Percentiles rank a stretch among this genome's conserved stretches.
Conservation (phyloP, 2,888 invertebrate genomes). For the Schrankia costaestrigalis region DNA sequence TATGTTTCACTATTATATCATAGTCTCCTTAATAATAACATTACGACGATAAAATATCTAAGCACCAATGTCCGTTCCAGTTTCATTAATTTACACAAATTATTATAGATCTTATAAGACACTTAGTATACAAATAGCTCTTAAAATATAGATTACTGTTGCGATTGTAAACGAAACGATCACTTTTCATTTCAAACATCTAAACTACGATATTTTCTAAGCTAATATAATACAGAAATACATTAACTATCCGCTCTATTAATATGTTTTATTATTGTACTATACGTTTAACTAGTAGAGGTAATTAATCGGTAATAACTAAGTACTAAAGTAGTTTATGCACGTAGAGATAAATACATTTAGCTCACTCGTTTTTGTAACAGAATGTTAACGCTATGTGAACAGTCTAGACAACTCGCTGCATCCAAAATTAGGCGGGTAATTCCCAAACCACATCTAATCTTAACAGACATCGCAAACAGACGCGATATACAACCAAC, state of each 20-base stretch:
- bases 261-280: constrained; percentile 8
- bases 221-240: too few relatives aligned
- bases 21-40: too few relatives aligned
- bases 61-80: constrained; percentile 9
- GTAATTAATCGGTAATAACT: constrained; percentile 8
- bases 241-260: constrained; percentile 11
- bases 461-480: constrained; percentile 5
- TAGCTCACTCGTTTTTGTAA: constrained; percentile 8
- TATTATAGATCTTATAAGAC: constrained; percentile 7
- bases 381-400: constrained; percentile 8
- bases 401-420: constrained; percentile 13
- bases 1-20: too few relatives aligned
- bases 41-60: constrained; percentile 3
- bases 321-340: constrained; percentile 9
- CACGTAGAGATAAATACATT: constrained; percentile 6
- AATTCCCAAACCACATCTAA: constrained; percentile 19
- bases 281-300: constrained; percentile 8
- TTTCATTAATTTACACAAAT: constrained; percentile 23
- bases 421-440: constrained; percentile 19
- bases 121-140: constrained; percentile 12
- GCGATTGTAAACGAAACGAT: constrained; percentile 2
- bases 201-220: constrained; percentile 11
- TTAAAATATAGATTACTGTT: constrained; percentile 8
- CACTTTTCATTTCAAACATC: constrained; percentile 7
- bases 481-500: not conserved